Evolutionary conservation across 2,888 invertebrate genomes (phyloP), one percentile per base, ranked within the genome.

Genomic region (Magallana nippona): DNA sequence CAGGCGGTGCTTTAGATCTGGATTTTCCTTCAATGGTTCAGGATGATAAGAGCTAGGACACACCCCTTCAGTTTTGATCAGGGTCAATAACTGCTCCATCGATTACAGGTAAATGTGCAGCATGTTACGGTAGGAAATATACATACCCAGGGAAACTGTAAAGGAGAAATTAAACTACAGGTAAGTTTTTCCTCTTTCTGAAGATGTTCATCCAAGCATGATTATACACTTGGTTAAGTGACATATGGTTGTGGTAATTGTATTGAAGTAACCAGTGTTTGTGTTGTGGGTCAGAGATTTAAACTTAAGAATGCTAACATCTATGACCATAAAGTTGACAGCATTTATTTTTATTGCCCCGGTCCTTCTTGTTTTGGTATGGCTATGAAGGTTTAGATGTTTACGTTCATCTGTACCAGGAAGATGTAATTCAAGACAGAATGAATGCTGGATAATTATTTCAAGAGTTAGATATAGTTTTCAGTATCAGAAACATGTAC

Each of bases 11-110:
- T 71, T 11, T 22, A 71, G 13, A 22, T 13, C 32, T 71, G 22
- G 5, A 13, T 5, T 60, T 60, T 5, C 8, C n/a, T 60, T n/a
- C 60, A 27, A 27, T 58, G n/a, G 58, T 58, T 22, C 63, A 19
- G 71, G 32, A 27, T 71, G 15, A 27, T 27, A 44, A 44, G 44
- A 44, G 44, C 44, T 44, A 27, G 71, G 71, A 71, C 22, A 71
- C 71, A 71, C 71, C 71, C 71, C 27, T 13, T 63, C 17, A 71
- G 32, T 71, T 71, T 71, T 27, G 32, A 71, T 22, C 11, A 71
- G 71, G 60, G 60, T 60, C 71, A 5, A 71, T 71, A 71, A 71
- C 22, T 71, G 22, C 32, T 71, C 32, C 27, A 13, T 71, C 22
- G 71, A 32, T 71, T 71, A 71, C 71, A 71, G 15, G 22, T 22